Conservation (phyloP, 2,113 vertebrate genomes). For the Clarias macrocephalus region DNA sequence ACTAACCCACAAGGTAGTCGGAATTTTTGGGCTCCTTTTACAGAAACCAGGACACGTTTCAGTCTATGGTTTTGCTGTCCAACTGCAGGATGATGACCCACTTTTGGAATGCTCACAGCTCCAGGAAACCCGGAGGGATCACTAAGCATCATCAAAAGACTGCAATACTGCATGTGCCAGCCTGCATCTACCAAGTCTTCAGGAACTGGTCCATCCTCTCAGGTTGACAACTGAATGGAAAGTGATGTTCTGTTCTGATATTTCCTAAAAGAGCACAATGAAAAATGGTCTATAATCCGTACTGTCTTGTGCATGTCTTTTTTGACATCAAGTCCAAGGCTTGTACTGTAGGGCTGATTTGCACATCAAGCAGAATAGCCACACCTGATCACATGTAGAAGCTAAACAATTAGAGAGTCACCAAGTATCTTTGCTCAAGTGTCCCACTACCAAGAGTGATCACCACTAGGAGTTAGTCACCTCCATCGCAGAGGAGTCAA, state of each 20-base stretch:
- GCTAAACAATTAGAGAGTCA: too few species aligned
- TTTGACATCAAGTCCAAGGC: neutral
- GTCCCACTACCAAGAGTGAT: neutral
- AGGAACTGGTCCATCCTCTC: neutral
- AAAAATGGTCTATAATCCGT: neutral
- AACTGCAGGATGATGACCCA: constrained; percentile 6
- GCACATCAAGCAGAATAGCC: neutral
- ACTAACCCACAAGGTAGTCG: neutral
- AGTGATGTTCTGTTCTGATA: neutral
- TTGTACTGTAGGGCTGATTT: neutral
- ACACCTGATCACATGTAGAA: neutral
- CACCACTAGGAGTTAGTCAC: neutral
- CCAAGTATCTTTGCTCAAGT: neutral
- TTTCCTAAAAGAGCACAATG: neutral
- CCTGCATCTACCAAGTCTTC: neutral
- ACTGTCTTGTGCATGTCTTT: neutral
- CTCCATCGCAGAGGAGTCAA: neutral
- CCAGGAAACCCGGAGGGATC: neutral
- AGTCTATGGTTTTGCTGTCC: neutral
- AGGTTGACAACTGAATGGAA: neutral
- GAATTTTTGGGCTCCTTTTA: neutral
- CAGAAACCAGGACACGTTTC: constrained; percentile 4
- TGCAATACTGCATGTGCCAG: neutral
- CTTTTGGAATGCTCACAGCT: neutral
- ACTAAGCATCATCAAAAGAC: neutral